Evolutionary conservation across 1,140 invertebrate species (phyloP).

Genomic region (Drosophila bifasciata): DNA sequence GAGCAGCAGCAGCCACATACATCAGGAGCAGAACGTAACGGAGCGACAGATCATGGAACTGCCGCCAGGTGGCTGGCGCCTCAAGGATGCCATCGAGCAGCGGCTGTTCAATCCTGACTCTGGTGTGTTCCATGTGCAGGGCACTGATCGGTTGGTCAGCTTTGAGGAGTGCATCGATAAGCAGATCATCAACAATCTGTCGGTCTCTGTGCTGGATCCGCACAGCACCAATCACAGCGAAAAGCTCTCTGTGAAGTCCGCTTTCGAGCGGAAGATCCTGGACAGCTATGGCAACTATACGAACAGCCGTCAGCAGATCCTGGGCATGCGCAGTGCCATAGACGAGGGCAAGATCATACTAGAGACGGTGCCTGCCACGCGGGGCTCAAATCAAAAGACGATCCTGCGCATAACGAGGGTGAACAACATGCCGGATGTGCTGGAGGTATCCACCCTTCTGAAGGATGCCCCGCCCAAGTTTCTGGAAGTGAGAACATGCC

Average conservation of each 20-base stretch:
- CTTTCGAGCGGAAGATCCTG: conserved; percentile 91
- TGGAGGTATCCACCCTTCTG: conserved; percentile 87
- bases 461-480: conserved; percentile 81
- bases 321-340: conserved; percentile 92
- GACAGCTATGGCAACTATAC: conserved; percentile 91
- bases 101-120: conserved; percentile 91
- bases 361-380: conserved; percentile 82
- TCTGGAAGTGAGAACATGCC: conserved; percentile 76
- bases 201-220: conserved; percentile 91
- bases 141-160: conserved; percentile 92
- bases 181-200: conserved; percentile 92
- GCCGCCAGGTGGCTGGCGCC: conserved; percentile 92
- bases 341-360: conserved; percentile 87
- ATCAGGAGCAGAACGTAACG: conserved; percentile 63
- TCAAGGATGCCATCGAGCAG: conserved; percentile 91
- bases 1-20: conserved; percentile 77
- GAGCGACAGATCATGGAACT: conserved; percentile 87
- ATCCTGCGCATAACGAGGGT: conserved; percentile 73
- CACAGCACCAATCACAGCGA: conserved; percentile 85
- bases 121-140: conserved; percentile 94
- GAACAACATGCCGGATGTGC: conserved; percentile 86
- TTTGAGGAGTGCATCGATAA: conserved; percentile 94
- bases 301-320: conserved; percentile 85
- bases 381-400: conserved; percentile 82
- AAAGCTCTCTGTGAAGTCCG: conserved; percentile 89